Percentiles rank a stretch among this genome's conserved stretches.
Conservation (phyloP, 2,888 invertebrate species). For the Endotricha flammealis region DNA sequence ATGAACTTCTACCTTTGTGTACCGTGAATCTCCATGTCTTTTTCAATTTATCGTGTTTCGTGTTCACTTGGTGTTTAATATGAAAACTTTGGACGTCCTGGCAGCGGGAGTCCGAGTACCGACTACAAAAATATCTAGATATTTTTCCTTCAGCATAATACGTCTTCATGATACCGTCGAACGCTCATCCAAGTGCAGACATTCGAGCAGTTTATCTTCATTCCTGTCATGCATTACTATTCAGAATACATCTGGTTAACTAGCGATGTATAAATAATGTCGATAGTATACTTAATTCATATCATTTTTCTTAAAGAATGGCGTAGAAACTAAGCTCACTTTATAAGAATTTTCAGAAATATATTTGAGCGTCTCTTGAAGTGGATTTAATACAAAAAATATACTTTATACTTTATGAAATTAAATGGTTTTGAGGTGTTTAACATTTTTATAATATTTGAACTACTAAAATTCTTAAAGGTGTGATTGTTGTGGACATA, state of each 20-base stretch:
- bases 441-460: no score
- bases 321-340: no score
- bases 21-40: slow-evolving; percentile 11
- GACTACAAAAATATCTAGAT: slow-evolving; percentile 17
- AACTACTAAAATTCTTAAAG: no score
- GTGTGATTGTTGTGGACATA: no score
- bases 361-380: no score
- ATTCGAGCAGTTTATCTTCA: slow-evolving; percentile 35
- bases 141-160: slow-evolving; percentile 42
- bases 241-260: neutral
- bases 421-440: no score
- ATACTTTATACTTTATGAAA: no score
- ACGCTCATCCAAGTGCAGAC: slow-evolving; percentile 32
- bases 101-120: slow-evolving; percentile 12
- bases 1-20: slow-evolving; percentile 24
- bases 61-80: slow-evolving; percentile 31
- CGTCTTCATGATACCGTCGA: slow-evolving; percentile 42
- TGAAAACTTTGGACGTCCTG: slow-evolving; percentile 30
- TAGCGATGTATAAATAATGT: neutral
- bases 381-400: no score
- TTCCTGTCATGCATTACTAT: slow-evolving; percentile 34
- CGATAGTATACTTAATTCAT: no score
- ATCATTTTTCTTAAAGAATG: no score
- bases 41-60: slow-evolving; percentile 31
- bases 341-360: no score